Evolutionary conservation across 2,797 vertebrate genomes (phyloP).

Genomic region (Gymnopithys bicolor): DNA sequence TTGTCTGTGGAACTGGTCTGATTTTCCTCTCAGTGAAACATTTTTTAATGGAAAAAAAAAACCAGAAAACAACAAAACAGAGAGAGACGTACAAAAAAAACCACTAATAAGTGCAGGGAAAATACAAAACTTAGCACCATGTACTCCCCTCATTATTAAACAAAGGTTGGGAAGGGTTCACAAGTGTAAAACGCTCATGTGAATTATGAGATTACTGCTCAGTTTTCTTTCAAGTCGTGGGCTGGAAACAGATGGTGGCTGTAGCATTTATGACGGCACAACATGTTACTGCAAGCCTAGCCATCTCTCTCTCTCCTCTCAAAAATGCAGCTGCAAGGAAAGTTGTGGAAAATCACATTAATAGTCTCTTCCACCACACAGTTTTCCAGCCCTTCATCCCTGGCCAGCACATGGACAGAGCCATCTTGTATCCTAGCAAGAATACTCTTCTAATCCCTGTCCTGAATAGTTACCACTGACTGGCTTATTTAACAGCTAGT

Average conservation of each 20-base stretch:
- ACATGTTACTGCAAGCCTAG: constrained; percentile 72
- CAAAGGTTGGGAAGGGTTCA: constrained; percentile 69
- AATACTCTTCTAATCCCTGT: constrained; percentile 37
- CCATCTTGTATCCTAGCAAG: constrained; percentile 50
- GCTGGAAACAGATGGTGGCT: constrained; percentile 69
- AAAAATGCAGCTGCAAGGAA: constrained; percentile 68
- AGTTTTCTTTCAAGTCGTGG: constrained; percentile 74
- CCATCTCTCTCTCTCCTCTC: constrained; percentile 38
- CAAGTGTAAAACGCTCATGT: constrained; percentile 47
- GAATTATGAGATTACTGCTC: constrained; percentile 67
- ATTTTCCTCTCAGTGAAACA: not conserved
- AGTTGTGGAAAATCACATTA: constrained; percentile 64
- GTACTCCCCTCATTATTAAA: constrained; percentile 56
- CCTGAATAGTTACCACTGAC: constrained; percentile 26
- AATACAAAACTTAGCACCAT: constrained; percentile 65
- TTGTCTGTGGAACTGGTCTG: not conserved
- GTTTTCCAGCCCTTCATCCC: constrained; percentile 64
- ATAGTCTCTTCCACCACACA: constrained; percentile 51
- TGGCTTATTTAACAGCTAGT: constrained; percentile 35
- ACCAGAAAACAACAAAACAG: constrained; percentile 9
- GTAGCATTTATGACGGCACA: constrained; percentile 59
- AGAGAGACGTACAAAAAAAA: constrained; percentile 63
- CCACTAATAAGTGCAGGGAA: constrained; percentile 29
- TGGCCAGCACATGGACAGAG: constrained; percentile 51
- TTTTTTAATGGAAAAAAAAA: not conserved